phyloP scores from a whole-genome alignment of 2,888 invertebrate species.

The Melitaea athalia region DNA sequence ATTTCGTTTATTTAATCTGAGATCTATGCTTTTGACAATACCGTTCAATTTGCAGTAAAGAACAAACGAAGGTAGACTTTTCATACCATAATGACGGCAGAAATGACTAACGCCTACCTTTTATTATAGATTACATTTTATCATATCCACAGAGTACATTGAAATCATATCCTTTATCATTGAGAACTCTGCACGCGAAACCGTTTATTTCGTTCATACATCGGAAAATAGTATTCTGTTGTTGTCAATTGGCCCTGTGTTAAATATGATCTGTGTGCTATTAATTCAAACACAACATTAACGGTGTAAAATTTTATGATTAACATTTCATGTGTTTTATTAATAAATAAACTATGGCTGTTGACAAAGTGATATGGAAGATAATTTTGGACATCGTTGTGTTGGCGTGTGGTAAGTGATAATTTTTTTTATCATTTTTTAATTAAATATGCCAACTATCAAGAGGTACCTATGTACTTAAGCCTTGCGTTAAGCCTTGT shows the following conservation, averaged over 20 bases:
- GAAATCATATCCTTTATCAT: conserved; percentile 47
- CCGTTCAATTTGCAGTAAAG: background rate
- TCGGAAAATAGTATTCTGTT: conserved; percentile 7
- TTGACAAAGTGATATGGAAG: conserved; percentile 63
- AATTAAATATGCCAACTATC: background rate
- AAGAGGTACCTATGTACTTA: background rate
- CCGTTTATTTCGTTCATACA: conserved; percentile 31
- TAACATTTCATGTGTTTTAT: background rate
- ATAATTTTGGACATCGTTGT: conserved; percentile 63
- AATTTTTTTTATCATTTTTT: background rate
- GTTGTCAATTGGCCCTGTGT: conserved; percentile 5
- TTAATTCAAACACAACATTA: background rate
- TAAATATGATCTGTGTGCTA: background rate
- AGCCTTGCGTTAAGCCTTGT: background rate
- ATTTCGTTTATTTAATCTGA: background rate
- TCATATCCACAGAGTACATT: no score
- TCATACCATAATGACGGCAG: conserved; percentile 32
- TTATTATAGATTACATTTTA: conserved; percentile 43
- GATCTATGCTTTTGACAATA: background rate
- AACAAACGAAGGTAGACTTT: background rate
- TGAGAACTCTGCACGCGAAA: conserved; percentile 39
- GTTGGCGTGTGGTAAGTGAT: conserved; percentile 61
- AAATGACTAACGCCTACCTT: conserved; percentile 48
- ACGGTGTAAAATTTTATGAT: background rate
- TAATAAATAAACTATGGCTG: conserved; percentile 50